Conservation (phyloP, 2,797 vertebrate species). For the Sebastes iracundus region DNA sequence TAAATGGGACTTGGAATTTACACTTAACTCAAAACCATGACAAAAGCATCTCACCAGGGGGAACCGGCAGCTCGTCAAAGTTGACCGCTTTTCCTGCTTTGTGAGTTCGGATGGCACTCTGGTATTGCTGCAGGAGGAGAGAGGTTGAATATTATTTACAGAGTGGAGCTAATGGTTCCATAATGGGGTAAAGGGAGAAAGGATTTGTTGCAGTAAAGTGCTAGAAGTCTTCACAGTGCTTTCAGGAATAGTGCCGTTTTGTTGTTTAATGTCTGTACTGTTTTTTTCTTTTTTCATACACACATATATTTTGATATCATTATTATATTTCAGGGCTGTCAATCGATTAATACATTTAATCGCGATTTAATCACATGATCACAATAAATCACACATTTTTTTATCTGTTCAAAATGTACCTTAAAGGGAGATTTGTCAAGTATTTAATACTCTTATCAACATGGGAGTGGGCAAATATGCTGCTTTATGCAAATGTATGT, state of each 20-base stretch:
- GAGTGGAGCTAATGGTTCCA: not conserved
- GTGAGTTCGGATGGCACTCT: conserved; percentile 90
- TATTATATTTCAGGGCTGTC: no score
- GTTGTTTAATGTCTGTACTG: not conserved
- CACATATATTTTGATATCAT: not conserved
- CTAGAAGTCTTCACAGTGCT: not conserved
- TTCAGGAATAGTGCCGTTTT: not conserved
- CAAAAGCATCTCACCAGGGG: conserved; percentile 86
- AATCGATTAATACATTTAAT: no score
- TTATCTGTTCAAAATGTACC: no score
- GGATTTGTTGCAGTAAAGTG: not conserved
- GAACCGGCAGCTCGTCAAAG: conserved; percentile 92
- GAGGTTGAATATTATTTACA: not conserved
- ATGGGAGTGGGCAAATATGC: no score
- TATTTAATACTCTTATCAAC: no score
- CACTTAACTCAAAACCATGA: not conserved
- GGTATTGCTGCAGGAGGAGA: conserved; percentile 90
- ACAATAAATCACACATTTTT: no score
- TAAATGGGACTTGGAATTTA: not conserved
- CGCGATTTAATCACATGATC: no score
- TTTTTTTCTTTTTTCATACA: not conserved
- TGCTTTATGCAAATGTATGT: no score
- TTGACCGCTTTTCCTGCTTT: conserved; percentile 90
- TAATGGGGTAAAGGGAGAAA: not conserved
- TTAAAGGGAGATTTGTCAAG: no score